Evolutionary conservation across 2,113 vertebrate species (phyloP).

Genomic region (Anhinga rufa): DNA sequence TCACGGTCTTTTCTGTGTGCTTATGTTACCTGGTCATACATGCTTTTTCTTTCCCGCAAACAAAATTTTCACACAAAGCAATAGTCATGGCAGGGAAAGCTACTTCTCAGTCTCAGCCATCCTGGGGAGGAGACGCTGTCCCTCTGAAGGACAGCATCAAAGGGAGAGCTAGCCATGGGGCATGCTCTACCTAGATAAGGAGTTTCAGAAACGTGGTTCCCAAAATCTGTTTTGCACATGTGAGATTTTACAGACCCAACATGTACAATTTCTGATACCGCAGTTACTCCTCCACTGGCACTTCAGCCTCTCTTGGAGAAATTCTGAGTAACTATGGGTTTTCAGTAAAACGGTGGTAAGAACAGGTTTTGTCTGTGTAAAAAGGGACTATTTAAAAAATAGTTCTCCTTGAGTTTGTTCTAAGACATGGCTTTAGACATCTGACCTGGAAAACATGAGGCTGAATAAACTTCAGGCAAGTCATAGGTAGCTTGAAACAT

Average conservation of each 20-base stretch:
- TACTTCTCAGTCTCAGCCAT: neutral
- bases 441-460: neutral
- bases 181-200: neutral
- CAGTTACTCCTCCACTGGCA: neutral
- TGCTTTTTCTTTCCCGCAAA: neutral
- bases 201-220: neutral
- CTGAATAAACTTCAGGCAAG: neutral
- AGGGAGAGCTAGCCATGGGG: neutral
- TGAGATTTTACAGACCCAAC: neutral
- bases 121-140: neutral
- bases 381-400: neutral
- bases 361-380: neutral
- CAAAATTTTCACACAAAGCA: neutral
- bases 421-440: neutral
- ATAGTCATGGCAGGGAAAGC: neutral
- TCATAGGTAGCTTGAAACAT: neutral
- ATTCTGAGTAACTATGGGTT: neutral
- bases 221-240: neutral
- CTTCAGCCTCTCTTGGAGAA: neutral
- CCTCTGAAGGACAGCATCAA: neutral
- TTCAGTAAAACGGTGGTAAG: neutral
- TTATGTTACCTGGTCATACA: neutral
- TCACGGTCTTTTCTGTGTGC: neutral
- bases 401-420: neutral
- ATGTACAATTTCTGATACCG: neutral